These are phyloP conservation scores for Porites lutea DNA, from an alignment of 64 coral and sea anemone genomes.

Conservation along the genomic window DNA sequence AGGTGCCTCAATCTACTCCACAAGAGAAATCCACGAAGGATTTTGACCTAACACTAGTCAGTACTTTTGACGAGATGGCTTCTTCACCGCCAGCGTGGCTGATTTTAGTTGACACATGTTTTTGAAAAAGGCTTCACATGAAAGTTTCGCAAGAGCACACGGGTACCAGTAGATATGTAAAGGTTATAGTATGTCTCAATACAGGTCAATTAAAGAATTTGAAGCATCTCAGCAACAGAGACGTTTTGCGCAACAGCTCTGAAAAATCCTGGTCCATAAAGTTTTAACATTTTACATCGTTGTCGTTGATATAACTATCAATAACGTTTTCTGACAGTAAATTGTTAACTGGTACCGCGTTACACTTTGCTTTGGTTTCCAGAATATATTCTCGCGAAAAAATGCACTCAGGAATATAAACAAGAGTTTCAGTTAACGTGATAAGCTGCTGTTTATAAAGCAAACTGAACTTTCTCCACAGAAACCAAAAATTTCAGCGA, in stretches of 20 bases:
- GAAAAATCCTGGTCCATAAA: not conserved
- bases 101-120: constrained; percentile 36
- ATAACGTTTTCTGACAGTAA: not conserved
- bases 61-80: not conserved
- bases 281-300: not conserved
- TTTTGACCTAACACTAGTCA: not conserved
- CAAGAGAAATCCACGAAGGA: not conserved
- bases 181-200: constrained; percentile 16
- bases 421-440: not conserved
- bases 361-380: not conserved
- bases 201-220: constrained; percentile 25
- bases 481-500: not conserved
- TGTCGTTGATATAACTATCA: not conserved
- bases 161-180: constrained; percentile 4
- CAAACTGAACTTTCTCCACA: not conserved
- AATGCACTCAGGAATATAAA: constrained; percentile 3
- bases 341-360: not conserved
- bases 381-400: constrained; percentile 3
- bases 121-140: constrained; percentile 12
- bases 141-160: constrained; percentile 24
- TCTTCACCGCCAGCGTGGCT: not conserved
- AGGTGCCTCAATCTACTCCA: not conserved
- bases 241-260: not conserved
- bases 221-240: constrained; percentile 21
- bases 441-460: constrained; percentile 26